Base-by-base conservation (phyloP, 2,797 vertebrate species). In the Thripadectes ignobilis region DNA sequence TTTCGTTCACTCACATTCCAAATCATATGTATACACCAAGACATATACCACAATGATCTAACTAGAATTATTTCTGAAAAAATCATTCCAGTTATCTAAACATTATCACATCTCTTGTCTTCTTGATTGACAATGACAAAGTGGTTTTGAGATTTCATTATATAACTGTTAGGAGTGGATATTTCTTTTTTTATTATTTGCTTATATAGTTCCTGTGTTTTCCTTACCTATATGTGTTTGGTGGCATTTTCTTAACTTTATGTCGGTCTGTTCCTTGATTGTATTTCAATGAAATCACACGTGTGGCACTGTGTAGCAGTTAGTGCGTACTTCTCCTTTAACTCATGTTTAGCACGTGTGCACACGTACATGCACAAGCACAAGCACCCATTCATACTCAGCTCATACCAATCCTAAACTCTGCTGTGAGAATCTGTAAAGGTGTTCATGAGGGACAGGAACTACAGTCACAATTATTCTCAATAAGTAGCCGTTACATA, bases 361-460 rank as follows among this genome's bases (percentile, higher is more conserved):
- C 36, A 21, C 22, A 1, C 7, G 8, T 54, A 13, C 10, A 5
- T 6, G 15, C 21, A 48, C 30, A 65, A 51, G 32, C 34, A 48
- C 1, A 1, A 3, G 1, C 4, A 51, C 26, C 39, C n/a, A 4
- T 72, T 92, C 2, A 8, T 39, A 48, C 20, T 69, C 9, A 20
- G 5, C 62, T 91, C n/a, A 88, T 57, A 79, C 27, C 41, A 61
- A 3, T 34, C n/a, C n/a, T 52, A 18, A 69, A 2, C 19, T 83
- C 22, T 89, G 30, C 55, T 80, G 12, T 0, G 0, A 48, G 39
- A 65, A 39, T 72, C 36, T 57, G 9, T 55, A 36, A 55, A 77
- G 51, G 12, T 59, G 26, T 8, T 86, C 45, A 34, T 65, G 65
- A 61, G 48, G 22, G 14, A 7, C 61, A 29, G 15, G 21, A 85